phyloP scores from a whole-genome alignment of 2,888 invertebrate species.

The Drosophila infuscata region DNA sequence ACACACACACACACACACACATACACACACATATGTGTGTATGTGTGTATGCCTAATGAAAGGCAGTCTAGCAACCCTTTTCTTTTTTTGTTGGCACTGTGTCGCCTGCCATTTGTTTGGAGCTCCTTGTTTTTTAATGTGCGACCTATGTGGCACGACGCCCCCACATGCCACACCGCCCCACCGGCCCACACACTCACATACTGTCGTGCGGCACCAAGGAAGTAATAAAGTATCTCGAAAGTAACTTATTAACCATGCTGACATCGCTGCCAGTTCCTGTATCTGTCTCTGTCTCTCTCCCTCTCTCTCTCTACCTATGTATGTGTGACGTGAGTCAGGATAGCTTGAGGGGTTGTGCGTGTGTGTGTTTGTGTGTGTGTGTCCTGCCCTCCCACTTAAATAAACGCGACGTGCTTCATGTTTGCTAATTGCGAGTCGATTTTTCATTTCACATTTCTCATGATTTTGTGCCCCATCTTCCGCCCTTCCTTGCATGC shows the following conservation, averaged over 20 bases:
- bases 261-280: constrained; percentile 74
- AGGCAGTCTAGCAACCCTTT: constrained; percentile 63
- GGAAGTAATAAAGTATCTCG: constrained; percentile 81
- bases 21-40: constrained; percentile 17
- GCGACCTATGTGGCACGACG: constrained; percentile 4
- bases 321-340: constrained; percentile 21
- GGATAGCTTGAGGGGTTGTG: constrained; percentile 32
- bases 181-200: not conserved
- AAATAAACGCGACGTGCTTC: constrained; percentile 65
- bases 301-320: constrained; percentile 17
- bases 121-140: constrained; percentile 41
- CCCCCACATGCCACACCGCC: not conserved
- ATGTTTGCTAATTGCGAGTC: constrained; percentile 81
- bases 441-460: constrained; percentile 80
- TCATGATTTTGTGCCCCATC: constrained; percentile 48
- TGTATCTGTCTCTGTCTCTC: constrained; percentile 38
- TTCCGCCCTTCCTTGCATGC: not conserved
- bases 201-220: constrained; percentile 62
- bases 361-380: constrained; percentile 22
- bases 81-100: constrained; percentile 21
- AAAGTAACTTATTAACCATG: constrained; percentile 82
- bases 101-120: constrained; percentile 31
- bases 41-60: constrained; percentile 50
- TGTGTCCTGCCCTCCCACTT: constrained; percentile 26
- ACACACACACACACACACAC: constrained; percentile 50